Evolutionary conservation across 2,888 invertebrate genomes (phyloP).

Genomic region (Aphrophora alni): DNA sequence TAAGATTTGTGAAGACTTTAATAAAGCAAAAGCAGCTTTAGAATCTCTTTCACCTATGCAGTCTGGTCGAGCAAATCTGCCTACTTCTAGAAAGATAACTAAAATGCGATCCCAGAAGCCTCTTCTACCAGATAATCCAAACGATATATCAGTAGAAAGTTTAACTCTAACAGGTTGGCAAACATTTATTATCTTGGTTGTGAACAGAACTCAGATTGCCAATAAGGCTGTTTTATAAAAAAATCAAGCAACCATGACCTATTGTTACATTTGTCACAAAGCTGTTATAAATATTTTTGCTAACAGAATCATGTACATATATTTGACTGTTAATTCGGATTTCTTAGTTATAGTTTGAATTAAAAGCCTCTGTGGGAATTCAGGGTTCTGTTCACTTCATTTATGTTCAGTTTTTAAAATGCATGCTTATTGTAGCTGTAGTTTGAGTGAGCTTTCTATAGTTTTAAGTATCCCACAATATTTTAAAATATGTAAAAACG

Average conservation of each 20-base stretch:
- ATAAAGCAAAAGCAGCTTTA: conserved; percentile 37
- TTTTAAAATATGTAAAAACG: too few relatives aligned
- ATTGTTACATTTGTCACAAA: conserved; percentile 22
- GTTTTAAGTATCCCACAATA: too few relatives aligned
- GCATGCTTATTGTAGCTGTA: too few relatives aligned
- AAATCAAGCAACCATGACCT: conserved; percentile 30
- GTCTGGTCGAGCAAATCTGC: conserved; percentile 23
- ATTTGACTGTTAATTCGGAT: background rate
- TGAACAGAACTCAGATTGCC: conserved; percentile 25
- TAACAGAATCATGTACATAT: background rate
- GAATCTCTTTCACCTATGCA: conserved; percentile 27
- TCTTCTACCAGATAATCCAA: conserved; percentile 15
- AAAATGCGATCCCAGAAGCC: background rate
- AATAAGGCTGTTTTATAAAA: background rate
- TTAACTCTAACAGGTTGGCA: conserved; percentile 35
- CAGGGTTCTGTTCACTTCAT: conserved; percentile 1
- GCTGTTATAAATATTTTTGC: background rate
- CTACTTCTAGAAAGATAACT: background rate
- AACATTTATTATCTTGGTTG: background rate
- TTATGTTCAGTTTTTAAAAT: background rate
- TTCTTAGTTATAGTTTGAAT: background rate
- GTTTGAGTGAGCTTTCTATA: too few relatives aligned
- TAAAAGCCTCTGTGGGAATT: conserved; percentile 2
- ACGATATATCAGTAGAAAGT: conserved; percentile 26
- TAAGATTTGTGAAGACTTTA: conserved; percentile 32